phyloP scores from a whole-genome alignment of 2,113 vertebrate species.

The Madoqua kirkii region DNA sequence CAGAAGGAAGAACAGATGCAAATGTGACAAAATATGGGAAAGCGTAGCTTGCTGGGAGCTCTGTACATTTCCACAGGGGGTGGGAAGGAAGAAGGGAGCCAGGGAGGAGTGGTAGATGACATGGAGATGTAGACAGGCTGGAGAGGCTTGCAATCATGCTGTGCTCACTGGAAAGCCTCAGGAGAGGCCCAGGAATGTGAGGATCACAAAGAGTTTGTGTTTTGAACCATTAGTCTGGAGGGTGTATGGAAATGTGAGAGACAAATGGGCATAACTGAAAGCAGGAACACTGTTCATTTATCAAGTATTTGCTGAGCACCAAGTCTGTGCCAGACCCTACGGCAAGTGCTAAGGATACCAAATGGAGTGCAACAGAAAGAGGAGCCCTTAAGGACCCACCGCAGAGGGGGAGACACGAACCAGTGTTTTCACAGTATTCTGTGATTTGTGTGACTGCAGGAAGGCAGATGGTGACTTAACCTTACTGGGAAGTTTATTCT shows the following conservation, averaged over 20 bases:
- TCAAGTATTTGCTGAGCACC: not conserved
- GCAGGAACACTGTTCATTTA: not conserved
- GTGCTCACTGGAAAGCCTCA: not conserved
- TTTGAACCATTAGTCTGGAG: not conserved
- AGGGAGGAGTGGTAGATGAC: not conserved
- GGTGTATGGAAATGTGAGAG: not conserved
- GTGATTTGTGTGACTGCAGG: not conserved
- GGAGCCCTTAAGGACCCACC: not conserved
- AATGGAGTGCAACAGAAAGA: not conserved
- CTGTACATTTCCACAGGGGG: not conserved
- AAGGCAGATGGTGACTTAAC: not conserved
- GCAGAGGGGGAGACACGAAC: not conserved
- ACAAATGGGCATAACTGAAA: not conserved
- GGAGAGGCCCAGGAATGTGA: not conserved
- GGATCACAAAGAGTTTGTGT: not conserved
- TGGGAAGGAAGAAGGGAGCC: not conserved
- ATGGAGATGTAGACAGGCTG: not conserved
- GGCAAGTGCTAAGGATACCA: not conserved
- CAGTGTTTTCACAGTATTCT: not conserved
- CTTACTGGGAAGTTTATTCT: not conserved
- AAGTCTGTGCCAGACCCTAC: not conserved
- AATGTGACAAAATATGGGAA: slow-evolving; percentile 13
- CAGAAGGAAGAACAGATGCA: slow-evolving; percentile 15
- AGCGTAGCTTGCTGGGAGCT: not conserved
- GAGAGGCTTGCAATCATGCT: not conserved